A percentile compares a stretch with the other conserved stretches of the same genome.
Conservation (phyloP, 2,797 vertebrate genomes). For the Sebastiscus albofasciatus region DNA sequence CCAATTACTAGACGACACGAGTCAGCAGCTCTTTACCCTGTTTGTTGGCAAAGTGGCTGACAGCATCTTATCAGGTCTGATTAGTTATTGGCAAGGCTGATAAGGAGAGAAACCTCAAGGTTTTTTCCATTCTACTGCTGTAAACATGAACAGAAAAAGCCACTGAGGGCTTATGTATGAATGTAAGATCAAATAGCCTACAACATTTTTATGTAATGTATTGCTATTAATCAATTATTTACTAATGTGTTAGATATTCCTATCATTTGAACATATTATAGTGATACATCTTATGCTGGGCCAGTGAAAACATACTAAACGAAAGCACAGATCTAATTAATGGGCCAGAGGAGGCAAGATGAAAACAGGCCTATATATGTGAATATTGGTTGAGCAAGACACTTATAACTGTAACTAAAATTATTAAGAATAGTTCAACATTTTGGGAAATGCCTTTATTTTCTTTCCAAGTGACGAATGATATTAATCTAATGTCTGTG, state of each 20-base stretch:
- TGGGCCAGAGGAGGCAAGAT: not conserved
- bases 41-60: slow-evolving; percentile 21
- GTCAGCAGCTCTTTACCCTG: slow-evolving; percentile 30
- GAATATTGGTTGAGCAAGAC: not conserved
- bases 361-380: not conserved
- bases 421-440: not conserved
- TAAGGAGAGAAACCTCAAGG: slow-evolving; percentile 1
- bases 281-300: not conserved
- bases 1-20: slow-evolving; percentile 25
- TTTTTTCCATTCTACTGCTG: not conserved
- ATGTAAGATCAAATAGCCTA: not conserved
- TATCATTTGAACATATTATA: not conserved
- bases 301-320: not conserved
- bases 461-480: not conserved
- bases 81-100: slow-evolving; percentile 13
- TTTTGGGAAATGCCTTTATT: not conserved
- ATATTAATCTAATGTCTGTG: not conserved
- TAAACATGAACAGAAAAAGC: not conserved
- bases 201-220: not conserved
- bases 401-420: not conserved
- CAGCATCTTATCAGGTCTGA: slow-evolving; percentile 40
- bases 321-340: not conserved
- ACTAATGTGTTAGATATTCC: not conserved
- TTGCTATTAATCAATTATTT: slow-evolving; percentile 2
- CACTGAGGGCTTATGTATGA: not conserved